phyloP scores from a whole-genome alignment of 2,113 vertebrate species.

The Promerops cafer region DNA sequence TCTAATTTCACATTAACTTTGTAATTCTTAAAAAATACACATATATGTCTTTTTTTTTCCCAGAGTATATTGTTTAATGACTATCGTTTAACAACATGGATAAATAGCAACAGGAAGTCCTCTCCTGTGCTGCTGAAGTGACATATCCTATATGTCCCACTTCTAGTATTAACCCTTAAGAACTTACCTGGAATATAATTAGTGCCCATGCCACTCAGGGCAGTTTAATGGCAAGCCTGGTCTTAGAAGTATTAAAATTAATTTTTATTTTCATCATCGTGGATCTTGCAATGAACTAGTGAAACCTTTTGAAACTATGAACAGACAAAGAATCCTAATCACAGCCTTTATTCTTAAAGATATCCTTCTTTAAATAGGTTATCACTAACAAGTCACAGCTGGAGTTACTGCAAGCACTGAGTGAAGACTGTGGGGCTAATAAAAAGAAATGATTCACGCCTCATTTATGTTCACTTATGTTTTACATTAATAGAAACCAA shows the following conservation, averaged over 20 bases:
- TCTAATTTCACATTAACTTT: neutral
- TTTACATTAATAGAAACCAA: constrained; percentile 97
- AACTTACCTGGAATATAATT: neutral
- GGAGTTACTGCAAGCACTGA: constrained; percentile 71
- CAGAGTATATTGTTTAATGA: neutral
- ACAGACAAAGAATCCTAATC: constrained; percentile 66
- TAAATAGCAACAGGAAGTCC: neutral
- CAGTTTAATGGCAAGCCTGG: neutral
- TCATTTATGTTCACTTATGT: constrained; percentile 97
- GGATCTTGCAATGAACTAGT: constrained; percentile 20
- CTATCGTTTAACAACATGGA: neutral
- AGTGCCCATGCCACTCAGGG: neutral
- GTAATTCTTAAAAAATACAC: neutral
- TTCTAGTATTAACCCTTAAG: neutral
- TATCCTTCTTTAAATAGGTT: constrained; percentile 80
- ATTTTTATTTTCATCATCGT: neutral
- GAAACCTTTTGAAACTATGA: constrained; percentile 47
- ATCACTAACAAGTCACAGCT: constrained; percentile 83
- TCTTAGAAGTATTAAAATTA: constrained; percentile 11
- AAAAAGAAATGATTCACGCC: constrained; percentile 91
- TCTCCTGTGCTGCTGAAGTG: neutral
- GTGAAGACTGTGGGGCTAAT: constrained; percentile 83
- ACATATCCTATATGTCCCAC: neutral
- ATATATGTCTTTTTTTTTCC: neutral
- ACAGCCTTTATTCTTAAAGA: constrained; percentile 68